Conservation (phyloP, 1,140 invertebrate genomes). For the Eulimnadia texana region DNA sequence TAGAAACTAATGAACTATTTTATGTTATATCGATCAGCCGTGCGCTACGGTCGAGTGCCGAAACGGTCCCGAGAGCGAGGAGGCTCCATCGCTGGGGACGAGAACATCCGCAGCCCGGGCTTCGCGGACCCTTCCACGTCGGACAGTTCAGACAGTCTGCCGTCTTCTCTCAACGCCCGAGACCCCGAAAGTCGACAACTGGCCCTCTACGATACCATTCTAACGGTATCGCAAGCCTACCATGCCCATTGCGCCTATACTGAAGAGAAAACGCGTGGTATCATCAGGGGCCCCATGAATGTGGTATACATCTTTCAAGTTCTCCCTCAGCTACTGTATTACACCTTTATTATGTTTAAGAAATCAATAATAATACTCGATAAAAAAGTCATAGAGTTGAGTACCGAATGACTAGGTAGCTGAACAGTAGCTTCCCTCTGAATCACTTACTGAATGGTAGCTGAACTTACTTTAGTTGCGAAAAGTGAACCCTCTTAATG, state of each 20-base stretch:
- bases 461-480: no score
- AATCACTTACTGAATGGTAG: no score
- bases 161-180: conserved; percentile 29
- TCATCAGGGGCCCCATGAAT: conserved; percentile 54
- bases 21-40: conserved; percentile 47
- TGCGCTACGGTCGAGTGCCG: conserved; percentile 86
- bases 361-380: no score
- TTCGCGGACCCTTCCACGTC: conserved; percentile 8
- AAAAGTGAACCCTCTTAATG: no score
- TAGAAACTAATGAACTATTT: conserved; percentile 21
- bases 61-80: conserved; percentile 75
- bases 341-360: no score
- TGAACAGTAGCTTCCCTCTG: no score
- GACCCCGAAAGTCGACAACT: conserved; percentile 28
- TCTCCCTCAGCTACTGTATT: no score
- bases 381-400: no score
- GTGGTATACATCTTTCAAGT: no score
- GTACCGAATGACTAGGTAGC: no score
- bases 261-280: conserved; percentile 58
- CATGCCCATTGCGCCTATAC: conserved; percentile 77
- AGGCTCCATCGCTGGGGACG: conserved; percentile 30
- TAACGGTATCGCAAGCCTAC: conserved; percentile 78
- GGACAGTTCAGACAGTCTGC: conserved; percentile 17
- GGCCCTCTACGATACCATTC: conserved; percentile 69
- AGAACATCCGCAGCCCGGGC: conserved; percentile 16